Evolutionary conservation across 1,140 invertebrate species (phyloP).

Genomic region (Bombyx mori): DNA sequence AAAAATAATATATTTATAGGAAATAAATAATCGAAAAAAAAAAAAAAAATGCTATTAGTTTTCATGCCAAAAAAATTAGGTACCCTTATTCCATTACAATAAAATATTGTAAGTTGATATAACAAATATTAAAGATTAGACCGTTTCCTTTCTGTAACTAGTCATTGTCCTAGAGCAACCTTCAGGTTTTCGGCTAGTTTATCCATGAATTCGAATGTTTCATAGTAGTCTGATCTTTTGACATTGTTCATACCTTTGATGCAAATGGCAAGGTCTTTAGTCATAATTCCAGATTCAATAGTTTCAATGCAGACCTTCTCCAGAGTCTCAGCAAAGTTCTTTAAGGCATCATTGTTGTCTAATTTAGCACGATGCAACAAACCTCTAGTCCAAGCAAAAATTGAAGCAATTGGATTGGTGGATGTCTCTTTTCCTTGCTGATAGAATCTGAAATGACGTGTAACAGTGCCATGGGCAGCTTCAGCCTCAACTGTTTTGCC

Average conservation of each 20-base stretch:
- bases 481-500: constrained; percentile 98
- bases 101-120: no score
- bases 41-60: no score
- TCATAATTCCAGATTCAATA: constrained; percentile 95
- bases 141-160: constrained; percentile 19
- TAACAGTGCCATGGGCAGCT: constrained; percentile 98
- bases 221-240: constrained; percentile 89
- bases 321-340: constrained; percentile 85
- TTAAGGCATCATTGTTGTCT: constrained; percentile 85
- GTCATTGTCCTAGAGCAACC: constrained; percentile 68
- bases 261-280: constrained; percentile 99
- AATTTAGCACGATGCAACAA: constrained; percentile 93
- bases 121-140: constrained; percentile 37
- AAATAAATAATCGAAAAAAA: no score
- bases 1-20: no score
- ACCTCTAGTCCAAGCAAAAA: constrained; percentile 97
- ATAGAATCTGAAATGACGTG: constrained; percentile 93
- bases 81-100: no score
- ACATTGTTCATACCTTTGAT: constrained; percentile 94
- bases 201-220: constrained; percentile 98
- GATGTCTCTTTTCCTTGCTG: constrained; percentile 98
- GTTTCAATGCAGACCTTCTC: constrained; percentile 95
- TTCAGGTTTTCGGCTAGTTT: constrained; percentile 95
- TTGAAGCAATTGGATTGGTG: constrained; percentile 98
- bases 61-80: no score